These are phyloP conservation scores for Notarius quadriscutis DNA, from an alignment of 2,113 vertebrate species.

Conservation along the genomic window DNA sequence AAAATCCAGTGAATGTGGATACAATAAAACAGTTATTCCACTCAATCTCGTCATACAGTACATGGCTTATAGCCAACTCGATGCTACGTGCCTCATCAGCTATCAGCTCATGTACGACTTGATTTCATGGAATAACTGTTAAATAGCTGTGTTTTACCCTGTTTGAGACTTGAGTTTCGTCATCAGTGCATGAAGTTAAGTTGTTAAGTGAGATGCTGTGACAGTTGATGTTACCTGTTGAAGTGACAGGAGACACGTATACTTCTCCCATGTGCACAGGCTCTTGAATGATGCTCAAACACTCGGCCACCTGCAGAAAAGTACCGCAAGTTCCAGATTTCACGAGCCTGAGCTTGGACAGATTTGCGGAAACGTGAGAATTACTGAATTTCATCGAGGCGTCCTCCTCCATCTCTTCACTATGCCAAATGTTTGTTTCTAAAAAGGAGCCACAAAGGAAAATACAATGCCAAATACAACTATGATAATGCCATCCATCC, in stretches of 20 bases:
- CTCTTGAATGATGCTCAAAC: not conserved
- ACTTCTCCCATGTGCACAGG: constrained; percentile 31
- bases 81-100: too few relatives aligned
- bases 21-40: too few relatives aligned
- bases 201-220: constrained; percentile 31
- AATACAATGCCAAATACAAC: not conserved
- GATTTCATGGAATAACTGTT: too few relatives aligned
- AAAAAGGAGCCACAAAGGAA: not conserved
- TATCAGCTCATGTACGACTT: too few relatives aligned
- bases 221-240: constrained; percentile 21
- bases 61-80: too few relatives aligned
- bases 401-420: not conserved
- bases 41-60: too few relatives aligned
- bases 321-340: constrained; percentile 48
- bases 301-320: constrained; percentile 42
- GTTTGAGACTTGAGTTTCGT: not conserved
- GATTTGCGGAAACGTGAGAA: constrained; percentile 34
- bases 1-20: too few relatives aligned
- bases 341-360: constrained; percentile 29
- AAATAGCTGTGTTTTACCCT: not conserved
- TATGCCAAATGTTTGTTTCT: not conserved
- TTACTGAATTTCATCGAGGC: constrained; percentile 5
- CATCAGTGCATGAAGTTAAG: constrained; percentile 16
- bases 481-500: not conserved
- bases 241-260: constrained; percentile 45